Percentiles rank a stretch among this genome's conserved stretches.
phyloP scores from a whole-genome alignment of 2,888 invertebrate species.

The Xanthorhoe spadicearia region DNA sequence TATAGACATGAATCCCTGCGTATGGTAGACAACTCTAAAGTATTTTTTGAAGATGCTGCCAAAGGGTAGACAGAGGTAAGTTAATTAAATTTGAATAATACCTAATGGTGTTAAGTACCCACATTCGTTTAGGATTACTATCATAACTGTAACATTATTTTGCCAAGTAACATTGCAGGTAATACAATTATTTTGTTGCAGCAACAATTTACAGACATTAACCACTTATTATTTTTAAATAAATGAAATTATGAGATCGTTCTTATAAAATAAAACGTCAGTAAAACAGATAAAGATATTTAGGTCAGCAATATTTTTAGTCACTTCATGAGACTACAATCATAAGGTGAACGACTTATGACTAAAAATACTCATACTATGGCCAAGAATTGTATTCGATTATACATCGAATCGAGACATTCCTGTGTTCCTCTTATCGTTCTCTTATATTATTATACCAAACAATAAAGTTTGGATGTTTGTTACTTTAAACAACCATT shows the following conservation, averaged over 20 bases:
- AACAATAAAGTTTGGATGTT: too few species aligned
- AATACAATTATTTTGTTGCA: neutral
- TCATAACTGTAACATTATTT: too few species aligned
- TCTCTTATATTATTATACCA: neutral
- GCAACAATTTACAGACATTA: neutral
- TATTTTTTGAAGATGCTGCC: too few species aligned
- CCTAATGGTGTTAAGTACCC: too few species aligned
- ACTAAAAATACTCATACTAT: conserved; percentile 1
- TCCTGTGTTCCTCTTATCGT: neutral
- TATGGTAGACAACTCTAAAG: too few species aligned
- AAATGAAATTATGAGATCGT: neutral
- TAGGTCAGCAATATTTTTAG: conserved; percentile 15
- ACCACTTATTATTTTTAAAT: neutral
- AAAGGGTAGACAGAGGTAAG: too few species aligned
- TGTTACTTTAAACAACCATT: too few species aligned
- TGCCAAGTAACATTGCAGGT: too few species aligned
- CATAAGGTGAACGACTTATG: conserved; percentile 27
- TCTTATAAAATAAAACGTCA: conserved; percentile 1
- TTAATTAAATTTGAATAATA: too few species aligned
- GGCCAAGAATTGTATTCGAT: neutral
- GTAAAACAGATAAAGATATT: conserved; percentile 2
- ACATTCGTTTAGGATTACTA: too few species aligned
- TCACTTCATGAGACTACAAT: conserved; percentile 16
- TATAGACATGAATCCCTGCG: too few species aligned
- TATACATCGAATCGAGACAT: neutral